These are phyloP conservation scores for Cyclargus thomasi DNA, from an alignment of 1,140 invertebrate species.

Conservation along the genomic window DNA sequence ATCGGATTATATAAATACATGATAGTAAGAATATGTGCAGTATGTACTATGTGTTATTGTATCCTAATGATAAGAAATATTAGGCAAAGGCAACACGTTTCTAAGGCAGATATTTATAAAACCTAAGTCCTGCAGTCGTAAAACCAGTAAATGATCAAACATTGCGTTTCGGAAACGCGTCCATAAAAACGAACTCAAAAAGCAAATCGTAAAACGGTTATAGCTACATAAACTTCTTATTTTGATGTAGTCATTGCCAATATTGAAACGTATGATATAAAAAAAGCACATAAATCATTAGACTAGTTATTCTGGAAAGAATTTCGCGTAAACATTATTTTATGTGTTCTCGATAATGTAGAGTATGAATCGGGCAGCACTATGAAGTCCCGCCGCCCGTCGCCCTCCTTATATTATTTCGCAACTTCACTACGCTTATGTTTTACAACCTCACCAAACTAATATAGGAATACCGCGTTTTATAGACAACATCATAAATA, in stretches of 20 bases:
- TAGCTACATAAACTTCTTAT: conserved; percentile 5
- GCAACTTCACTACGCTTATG: conserved; percentile 30
- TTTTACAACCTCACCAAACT: background rate
- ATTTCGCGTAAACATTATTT: conserved; percentile 17
- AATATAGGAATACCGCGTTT: background rate
- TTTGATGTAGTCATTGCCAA: conserved; percentile 12
- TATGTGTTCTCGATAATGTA: conserved; percentile 21
- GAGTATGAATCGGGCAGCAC: conserved; percentile 11
- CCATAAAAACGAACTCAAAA: background rate
- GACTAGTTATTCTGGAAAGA: conserved; percentile 14
- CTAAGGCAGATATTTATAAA: background rate
- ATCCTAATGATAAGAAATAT: no score
- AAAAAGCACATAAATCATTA: conserved; percentile 20
- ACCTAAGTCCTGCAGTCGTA: background rate
- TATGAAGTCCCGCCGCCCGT: conserved; percentile 25
- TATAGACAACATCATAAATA: background rate
- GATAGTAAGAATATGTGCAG: no score
- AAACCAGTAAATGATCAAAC: conserved; percentile 1
- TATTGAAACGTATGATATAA: conserved; percentile 13
- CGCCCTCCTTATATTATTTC: conserved; percentile 32
- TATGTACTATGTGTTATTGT: no score
- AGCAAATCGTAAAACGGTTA: conserved; percentile 9
- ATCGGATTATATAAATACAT: no score
- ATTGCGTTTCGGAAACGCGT: background rate
- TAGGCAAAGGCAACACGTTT: background rate